Evolutionary conservation across 2,888 invertebrate species (phyloP).

Genomic region (Drosophila kokeensis): DNA sequence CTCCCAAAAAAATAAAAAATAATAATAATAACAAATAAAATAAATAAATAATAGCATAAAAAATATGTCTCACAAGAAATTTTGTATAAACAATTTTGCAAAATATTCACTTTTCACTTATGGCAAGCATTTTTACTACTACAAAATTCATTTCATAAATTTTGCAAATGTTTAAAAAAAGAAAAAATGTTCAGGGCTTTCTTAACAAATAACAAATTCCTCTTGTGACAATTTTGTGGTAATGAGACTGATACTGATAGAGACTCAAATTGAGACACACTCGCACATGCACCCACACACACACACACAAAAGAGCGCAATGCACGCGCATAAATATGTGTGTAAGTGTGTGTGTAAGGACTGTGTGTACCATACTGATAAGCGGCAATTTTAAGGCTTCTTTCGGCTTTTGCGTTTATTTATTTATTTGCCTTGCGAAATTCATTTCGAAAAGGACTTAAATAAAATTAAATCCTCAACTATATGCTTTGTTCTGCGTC

Average conservation of each 20-base stretch:
- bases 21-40: not conserved
- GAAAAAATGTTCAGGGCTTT: not conserved
- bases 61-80: no score
- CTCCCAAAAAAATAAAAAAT: not conserved
- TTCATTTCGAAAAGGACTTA: not conserved
- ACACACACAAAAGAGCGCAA: not conserved
- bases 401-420: conserved; percentile 5
- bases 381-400: conserved; percentile 6
- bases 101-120: no score
- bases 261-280: not conserved
- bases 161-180: not conserved
- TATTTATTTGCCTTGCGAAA: not conserved
- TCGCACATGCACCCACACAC: not conserved
- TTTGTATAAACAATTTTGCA: no score
- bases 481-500: not conserved
- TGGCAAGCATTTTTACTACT: conserved; percentile 1
- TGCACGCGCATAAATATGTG: no score
- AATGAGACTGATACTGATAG: not conserved
- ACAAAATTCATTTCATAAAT: not conserved
- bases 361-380: conserved; percentile 1
- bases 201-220: not conserved
- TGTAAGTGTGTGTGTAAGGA: conserved; percentile 1
- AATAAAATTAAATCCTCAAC: not conserved
- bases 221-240: not conserved
- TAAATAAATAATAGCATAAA: not conserved